These are phyloP conservation scores for Chaenocephalus aceratus DNA, from an alignment of 2,113 vertebrate species.

Conservation along the genomic window DNA sequence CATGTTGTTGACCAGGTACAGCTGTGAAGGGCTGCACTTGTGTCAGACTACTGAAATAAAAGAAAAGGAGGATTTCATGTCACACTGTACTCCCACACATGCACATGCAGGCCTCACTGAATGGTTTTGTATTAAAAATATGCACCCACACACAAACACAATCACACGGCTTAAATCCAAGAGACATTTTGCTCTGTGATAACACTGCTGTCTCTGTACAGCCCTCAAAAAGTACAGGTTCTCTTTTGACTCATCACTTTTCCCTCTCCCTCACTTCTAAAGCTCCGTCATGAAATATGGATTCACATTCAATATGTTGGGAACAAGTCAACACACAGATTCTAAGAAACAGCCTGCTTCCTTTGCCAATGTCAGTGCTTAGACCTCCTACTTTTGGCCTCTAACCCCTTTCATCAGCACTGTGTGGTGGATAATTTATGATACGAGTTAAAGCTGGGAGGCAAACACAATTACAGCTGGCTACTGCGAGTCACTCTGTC, in stretches of 20 bases:
- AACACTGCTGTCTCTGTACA: conserved; percentile 13
- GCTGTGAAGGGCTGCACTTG: conserved; percentile 9
- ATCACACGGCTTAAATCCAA: conserved; percentile 17
- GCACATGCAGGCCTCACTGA: conserved; percentile 14
- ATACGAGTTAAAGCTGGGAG: conserved; percentile 45
- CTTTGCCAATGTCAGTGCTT: conserved; percentile 22
- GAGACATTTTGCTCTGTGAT: conserved; percentile 33
- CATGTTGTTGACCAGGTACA: conserved; percentile 34
- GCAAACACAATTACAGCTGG: conserved; percentile 50
- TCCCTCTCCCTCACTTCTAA: conserved; percentile 38
- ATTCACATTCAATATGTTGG: conserved; percentile 66
- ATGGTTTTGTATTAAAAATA: conserved; percentile 23
- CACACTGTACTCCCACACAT: conserved; percentile 15
- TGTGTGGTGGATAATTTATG: conserved; percentile 53
- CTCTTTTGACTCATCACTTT: conserved; percentile 36
- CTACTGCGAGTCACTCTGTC: conserved; percentile 35
- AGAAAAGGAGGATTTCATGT: conserved; percentile 17
- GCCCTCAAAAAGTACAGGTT: conserved; percentile 24
- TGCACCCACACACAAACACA: conserved; percentile 31
- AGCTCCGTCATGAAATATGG: conserved; percentile 73
- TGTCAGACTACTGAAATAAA: conserved; percentile 9
- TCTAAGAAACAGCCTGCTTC: conserved; percentile 29
- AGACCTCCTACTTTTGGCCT: conserved; percentile 37
- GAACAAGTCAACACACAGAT: conserved; percentile 60
- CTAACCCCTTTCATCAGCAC: conserved; percentile 28